phyloP scores from a whole-genome alignment of 2,113 vertebrate genomes.

The Fregata magnificens region DNA sequence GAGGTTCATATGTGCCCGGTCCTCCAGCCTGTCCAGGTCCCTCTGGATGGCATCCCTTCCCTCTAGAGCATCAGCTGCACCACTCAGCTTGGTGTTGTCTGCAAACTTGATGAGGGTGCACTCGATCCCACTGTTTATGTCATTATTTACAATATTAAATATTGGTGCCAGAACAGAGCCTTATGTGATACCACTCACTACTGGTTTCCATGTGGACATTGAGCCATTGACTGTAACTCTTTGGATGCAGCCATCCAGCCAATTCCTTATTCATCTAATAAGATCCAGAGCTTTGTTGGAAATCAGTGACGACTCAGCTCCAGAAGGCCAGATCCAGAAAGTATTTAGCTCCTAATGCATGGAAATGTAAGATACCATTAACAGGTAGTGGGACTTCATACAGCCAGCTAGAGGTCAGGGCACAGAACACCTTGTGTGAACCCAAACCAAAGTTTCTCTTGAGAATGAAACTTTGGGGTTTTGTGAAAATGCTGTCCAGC shows the following conservation, averaged over 20 bases:
- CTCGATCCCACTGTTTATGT: not conserved
- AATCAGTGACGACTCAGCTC: not conserved
- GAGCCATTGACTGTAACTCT: not conserved
- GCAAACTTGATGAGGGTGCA: not conserved
- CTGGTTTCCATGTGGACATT: not conserved
- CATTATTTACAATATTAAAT: not conserved
- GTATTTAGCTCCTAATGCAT: not conserved
- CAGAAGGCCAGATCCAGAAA: not conserved
- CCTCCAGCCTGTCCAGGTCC: not conserved
- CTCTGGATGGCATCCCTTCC: not conserved
- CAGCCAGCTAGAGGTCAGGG: not conserved
- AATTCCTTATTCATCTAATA: not conserved
- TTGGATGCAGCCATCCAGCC: not conserved
- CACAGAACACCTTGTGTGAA: not conserved
- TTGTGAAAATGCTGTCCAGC: not conserved
- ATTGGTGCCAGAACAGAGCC: not conserved
- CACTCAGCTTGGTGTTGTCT: not conserved
- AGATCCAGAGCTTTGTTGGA: not conserved
- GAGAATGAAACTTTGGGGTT: not conserved
- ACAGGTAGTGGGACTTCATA: fast-evolving
- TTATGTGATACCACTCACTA: fast-evolving
- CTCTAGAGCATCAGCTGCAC: fast-evolving
- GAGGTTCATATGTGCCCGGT: fast-evolving
- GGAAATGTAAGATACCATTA: no score
- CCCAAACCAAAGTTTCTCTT: not conserved